A percentile compares a stretch with the other conserved stretches of the same genome.
These are phyloP conservation scores for Vulpes lagopus DNA, from an alignment of 2,113 vertebrate genomes.

Conservation along the genomic window DNA sequence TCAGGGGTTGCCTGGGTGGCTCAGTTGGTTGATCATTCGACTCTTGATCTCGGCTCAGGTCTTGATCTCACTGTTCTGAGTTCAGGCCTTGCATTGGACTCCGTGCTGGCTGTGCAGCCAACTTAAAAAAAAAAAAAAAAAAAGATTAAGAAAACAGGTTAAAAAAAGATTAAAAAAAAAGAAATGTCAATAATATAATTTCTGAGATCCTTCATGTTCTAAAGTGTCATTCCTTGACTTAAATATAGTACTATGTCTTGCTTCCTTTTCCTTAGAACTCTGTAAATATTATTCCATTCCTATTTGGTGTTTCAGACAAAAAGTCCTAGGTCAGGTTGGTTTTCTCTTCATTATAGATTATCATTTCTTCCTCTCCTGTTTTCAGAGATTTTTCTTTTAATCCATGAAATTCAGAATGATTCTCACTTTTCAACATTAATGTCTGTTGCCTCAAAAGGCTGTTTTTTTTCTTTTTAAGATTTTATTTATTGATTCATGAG, in stretches of 20 bases:
- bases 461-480: background rate
- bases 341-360: background rate
- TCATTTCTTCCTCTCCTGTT: background rate
- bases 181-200: constrained; percentile 51
- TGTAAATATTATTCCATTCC: background rate
- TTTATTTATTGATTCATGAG: no score
- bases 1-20: background rate
- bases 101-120: background rate
- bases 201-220: constrained; percentile 36
- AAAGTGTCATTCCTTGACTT: constrained; percentile 38
- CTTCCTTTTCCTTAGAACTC: constrained; percentile 4
- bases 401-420: background rate
- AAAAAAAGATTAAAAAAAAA: background rate
- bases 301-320: background rate
- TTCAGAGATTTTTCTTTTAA: background rate
- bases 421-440: background rate
- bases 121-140: background rate
- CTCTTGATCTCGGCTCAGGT: background rate
- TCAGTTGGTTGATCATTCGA: background rate
- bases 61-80: background rate
- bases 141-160: background rate
- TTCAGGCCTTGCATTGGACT: background rate
- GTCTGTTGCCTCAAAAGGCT: background rate
- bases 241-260: background rate
- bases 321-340: background rate